Conservation (phyloP, 2,113 vertebrate species). For the Tichodroma muraria region DNA sequence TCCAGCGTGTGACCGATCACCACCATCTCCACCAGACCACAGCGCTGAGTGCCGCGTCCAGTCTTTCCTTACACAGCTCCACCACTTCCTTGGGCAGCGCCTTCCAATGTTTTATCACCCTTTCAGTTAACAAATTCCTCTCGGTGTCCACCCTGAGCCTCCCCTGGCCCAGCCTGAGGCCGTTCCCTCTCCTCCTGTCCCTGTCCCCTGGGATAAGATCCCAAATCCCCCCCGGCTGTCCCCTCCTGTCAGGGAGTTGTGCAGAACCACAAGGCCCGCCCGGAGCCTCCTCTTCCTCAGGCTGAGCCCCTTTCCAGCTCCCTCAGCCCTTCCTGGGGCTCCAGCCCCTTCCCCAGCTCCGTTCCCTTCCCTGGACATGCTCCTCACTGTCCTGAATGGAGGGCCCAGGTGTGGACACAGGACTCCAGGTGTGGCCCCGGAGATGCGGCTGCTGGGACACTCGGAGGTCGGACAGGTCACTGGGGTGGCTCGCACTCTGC, state of each 20-base stretch:
- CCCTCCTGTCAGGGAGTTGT: background rate
- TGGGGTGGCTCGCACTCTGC: accelerated
- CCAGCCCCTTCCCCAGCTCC: background rate
- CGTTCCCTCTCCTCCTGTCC: background rate
- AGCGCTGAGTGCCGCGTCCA: background rate
- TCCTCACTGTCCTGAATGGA: background rate
- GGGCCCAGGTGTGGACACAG: background rate
- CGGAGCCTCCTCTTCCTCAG: background rate
- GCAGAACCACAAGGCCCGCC: background rate
- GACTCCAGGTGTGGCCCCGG: too few relatives aligned
- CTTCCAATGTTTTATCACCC: background rate
- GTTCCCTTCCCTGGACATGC: accelerated
- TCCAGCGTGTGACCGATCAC: background rate
- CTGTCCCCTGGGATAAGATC: background rate
- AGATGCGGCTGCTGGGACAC: background rate
- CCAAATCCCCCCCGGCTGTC: background rate
- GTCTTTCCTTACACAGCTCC: background rate
- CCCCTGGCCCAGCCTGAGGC: background rate
- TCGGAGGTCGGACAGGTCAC: accelerated
- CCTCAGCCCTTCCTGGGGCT: background rate
- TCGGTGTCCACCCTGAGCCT: background rate
- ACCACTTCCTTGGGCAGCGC: background rate
- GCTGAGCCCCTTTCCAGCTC: background rate
- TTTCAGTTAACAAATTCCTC: background rate
- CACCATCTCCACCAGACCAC: background rate